Base-by-base conservation (phyloP, 92 coral and sea anemone species). In the Porites divaricata region DNA sequence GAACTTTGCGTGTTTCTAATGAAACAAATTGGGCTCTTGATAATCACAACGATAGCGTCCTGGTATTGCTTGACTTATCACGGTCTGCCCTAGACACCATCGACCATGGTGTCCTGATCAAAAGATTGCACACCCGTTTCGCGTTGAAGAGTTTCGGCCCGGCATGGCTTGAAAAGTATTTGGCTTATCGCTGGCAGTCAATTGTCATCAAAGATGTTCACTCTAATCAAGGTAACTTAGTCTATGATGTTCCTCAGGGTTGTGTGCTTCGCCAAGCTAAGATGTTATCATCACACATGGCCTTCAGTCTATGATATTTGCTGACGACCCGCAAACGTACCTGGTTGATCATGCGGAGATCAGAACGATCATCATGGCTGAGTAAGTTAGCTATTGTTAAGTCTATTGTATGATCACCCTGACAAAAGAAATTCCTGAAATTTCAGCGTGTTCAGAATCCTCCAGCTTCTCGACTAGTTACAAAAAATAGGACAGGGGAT, bases 71-170 rank as follows among this genome's bases (percentile, higher is more conserved):
- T 2, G 79, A 81, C 67, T 50, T 64, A 24, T 83, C 85, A n/a
- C n/a, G n/a, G 45, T 53, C 84, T 9, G 79, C 85, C 7, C 78
- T 88, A 21, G 91, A 88, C 74, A 88, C 87, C 1, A 75, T 81
- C 1, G 91, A 81, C 70, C 86, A 80, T 50, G 57, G 53, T 15
- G 73, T 87, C 11, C 71, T 79, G 21, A 28, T 87, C 49, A 22
- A 45, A 8, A 81, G 91, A 73, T 68, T 87, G 21, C 9, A 21
- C 7, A 54, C 59, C 56, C 72, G 58, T 16, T 80, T 81, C 41
- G 88, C 81, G 3, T 67, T 83, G 41, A 35, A 6, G 41, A 35
- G 2, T 35, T 35, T 6, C 4, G 41, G 0, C 41, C 41, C 4
- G 4, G 0, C 41, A 35, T 35, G 41, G 41, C 2, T 2, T 35